Evolutionary conservation across 2,797 vertebrate genomes (phyloP).

Genomic region (Cyprinella venusta): DNA sequence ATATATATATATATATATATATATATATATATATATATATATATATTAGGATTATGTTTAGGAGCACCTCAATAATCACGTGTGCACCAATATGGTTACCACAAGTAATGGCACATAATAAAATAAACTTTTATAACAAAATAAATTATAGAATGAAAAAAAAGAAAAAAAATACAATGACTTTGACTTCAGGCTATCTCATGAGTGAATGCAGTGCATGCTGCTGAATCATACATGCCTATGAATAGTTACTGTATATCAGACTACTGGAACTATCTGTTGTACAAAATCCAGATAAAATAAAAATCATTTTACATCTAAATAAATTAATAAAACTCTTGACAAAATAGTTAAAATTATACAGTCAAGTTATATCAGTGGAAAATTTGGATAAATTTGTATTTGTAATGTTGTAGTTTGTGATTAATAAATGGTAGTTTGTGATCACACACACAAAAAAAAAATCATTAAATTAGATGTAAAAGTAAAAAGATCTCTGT

Average conservation of each 20-base stretch:
- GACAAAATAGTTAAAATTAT: neutral
- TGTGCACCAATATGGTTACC: no score
- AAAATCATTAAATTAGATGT: neutral
- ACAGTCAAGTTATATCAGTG: neutral
- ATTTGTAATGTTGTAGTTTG: neutral
- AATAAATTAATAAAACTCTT: neutral
- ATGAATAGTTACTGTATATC: neutral
- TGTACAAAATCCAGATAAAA: neutral
- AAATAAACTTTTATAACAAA: no score
- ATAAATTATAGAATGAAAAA: no score
- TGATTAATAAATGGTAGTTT: neutral
- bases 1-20: no score
- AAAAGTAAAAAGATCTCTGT: neutral
- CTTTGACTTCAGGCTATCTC: neutral
- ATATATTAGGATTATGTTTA: neutral
- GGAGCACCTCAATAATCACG: neutral
- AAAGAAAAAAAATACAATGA: neutral
- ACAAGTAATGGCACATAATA: no score
- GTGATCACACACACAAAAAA: neutral
- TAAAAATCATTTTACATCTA: neutral
- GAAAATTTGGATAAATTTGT: neutral
- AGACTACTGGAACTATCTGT: no score
- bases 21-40: no score
- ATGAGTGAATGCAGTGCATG: neutral
- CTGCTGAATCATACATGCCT: neutral